phyloP scores from a whole-genome alignment of 2,888 invertebrate genomes.

The Eupeodes luniger region DNA sequence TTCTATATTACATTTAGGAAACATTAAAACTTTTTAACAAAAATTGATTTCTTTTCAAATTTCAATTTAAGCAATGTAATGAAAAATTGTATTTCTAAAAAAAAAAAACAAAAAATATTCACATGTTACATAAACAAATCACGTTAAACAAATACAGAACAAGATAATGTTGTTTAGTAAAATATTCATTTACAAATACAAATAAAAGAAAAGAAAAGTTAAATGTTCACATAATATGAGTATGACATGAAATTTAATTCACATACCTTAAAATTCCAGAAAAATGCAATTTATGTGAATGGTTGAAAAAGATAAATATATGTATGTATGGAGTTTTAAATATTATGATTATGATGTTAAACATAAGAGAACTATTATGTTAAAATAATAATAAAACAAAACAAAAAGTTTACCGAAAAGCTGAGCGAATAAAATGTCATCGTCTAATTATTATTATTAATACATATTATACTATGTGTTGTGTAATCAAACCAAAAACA shows the following conservation, averaged over 20 bases:
- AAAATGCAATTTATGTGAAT: constrained; percentile 38
- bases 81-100: constrained; percentile 9
- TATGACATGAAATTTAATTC: constrained; percentile 1
- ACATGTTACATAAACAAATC: constrained; percentile 64
- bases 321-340: constrained; percentile 29
- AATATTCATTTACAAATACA: constrained; percentile 36
- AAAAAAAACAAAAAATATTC: constrained; percentile 51
- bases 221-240: constrained; percentile 32
- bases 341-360: constrained; percentile 7
- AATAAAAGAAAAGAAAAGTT: constrained; percentile 50
- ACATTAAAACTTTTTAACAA: neutral
- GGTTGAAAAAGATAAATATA: constrained; percentile 40
- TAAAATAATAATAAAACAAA: no score
- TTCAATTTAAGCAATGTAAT: constrained; percentile 5
- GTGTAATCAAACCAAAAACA: constrained; percentile 59
- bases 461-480: constrained; percentile 57
- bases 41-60: constrained; percentile 28
- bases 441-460: constrained; percentile 32
- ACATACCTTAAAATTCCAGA: constrained; percentile 53
- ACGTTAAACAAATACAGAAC: constrained; percentile 31
- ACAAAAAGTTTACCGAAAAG: neutral
- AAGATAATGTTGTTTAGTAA: constrained; percentile 39
- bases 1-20: constrained; percentile 22
- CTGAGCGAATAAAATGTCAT: constrained; percentile 35
- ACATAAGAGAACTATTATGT: neutral